phyloP scores from a whole-genome alignment of 2,113 vertebrate genomes.

The Prunella himalayana region DNA sequence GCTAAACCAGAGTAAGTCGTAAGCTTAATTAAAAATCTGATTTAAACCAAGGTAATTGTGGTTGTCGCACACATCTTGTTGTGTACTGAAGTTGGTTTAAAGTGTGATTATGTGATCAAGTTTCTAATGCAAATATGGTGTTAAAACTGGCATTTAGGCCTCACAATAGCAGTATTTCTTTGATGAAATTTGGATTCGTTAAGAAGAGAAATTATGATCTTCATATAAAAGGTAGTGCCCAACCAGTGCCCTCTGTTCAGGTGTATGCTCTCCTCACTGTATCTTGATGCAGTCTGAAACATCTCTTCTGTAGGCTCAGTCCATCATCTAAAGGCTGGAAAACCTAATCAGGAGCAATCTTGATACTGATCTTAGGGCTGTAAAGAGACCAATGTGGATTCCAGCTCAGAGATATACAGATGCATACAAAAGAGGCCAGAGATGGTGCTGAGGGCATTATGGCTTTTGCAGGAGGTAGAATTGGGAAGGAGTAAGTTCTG shows the following conservation, averaged over 20 bases:
- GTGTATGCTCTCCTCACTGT: not conserved
- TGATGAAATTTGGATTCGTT: not conserved
- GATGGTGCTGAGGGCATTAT: not conserved
- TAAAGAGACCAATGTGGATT: not conserved
- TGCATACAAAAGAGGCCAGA: not conserved
- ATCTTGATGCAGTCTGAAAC: not conserved
- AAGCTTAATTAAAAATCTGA: slow-evolving; percentile 2
- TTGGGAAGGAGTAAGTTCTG: not conserved
- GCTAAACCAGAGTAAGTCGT: not conserved
- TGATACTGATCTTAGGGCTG: not conserved
- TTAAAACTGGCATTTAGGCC: not conserved
- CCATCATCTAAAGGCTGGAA: not conserved
- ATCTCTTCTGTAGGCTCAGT: not conserved
- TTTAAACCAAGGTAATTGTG: not conserved
- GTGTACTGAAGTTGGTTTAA: not conserved
- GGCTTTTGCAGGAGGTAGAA: not conserved
- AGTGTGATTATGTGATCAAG: not conserved
- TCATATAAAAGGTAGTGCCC: not conserved
- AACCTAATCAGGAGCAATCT: not conserved
- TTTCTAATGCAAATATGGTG: not conserved
- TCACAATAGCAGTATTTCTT: not conserved
- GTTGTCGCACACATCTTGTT: not conserved
- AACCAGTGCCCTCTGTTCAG: not conserved
- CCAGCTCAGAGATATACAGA: not conserved
- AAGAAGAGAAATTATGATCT: not conserved